A percentile compares a stretch with the other conserved stretches of the same genome.
These are phyloP conservation scores for Lucifuga dentata DNA, from an alignment of 2,113 vertebrate species.

Conservation along the genomic window DNA sequence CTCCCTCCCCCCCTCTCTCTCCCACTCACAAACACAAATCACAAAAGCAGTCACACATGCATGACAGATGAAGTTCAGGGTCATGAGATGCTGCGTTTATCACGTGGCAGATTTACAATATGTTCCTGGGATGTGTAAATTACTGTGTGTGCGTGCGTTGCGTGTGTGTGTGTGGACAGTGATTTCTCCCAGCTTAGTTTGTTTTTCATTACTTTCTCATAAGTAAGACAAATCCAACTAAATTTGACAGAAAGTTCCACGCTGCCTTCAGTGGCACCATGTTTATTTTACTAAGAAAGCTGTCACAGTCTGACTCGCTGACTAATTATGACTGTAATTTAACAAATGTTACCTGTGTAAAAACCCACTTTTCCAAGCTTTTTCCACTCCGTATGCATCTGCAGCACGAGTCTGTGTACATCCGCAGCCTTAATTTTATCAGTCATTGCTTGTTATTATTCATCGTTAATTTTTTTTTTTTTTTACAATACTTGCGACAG, in stretches of 20 bases:
- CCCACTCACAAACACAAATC: neutral
- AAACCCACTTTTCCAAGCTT: no score
- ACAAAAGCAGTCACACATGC: neutral
- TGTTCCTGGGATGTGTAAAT: constrained; percentile 54
- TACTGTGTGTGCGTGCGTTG: constrained; percentile 48
- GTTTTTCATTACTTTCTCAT: constrained; percentile 21
- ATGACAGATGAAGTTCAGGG: constrained; percentile 66
- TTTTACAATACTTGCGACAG: neutral
- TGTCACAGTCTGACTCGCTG: neutral
- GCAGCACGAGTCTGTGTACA: neutral
- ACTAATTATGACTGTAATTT: neutral
- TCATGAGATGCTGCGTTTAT: constrained; percentile 54
- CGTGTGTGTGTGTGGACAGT: constrained; percentile 36
- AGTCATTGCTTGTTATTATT: neutral
- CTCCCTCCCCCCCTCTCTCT: constrained; percentile 10
- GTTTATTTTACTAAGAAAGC: neutral
- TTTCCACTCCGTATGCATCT: no score
- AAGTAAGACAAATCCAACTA: constrained; percentile 7
- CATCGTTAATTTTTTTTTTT: neutral
- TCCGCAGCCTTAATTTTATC: neutral
- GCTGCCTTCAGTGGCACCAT: neutral
- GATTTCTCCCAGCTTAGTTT: constrained; percentile 25
- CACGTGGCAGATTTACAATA: constrained; percentile 67
- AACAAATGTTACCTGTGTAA: neutral
- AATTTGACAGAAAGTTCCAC: neutral